These are phyloP conservation scores for Melopsittacus undulatus DNA, from an alignment of 2,797 vertebrate species.

Conservation along the genomic window DNA sequence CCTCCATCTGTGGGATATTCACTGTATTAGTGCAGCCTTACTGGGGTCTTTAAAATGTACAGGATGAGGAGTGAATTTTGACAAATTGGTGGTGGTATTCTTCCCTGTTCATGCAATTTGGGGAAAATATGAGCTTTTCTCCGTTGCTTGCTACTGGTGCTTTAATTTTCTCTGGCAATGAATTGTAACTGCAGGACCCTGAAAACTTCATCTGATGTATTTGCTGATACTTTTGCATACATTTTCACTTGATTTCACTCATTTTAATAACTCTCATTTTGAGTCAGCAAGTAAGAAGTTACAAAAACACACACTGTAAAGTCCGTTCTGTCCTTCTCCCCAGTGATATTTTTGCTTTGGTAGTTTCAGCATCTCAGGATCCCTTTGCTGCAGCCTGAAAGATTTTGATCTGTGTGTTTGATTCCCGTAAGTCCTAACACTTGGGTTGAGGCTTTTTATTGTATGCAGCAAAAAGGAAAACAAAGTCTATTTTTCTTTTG, in stretches of 20 bases:
- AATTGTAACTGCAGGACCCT: not conserved
- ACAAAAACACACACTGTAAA: fast-evolving
- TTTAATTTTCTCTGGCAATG: not conserved
- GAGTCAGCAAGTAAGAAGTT: too few species aligned
- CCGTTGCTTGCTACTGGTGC: not conserved
- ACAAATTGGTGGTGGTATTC: not conserved
- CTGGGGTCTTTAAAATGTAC: not conserved
- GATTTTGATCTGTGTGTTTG: not conserved
- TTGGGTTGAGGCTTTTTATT: not conserved
- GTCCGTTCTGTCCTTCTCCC: not conserved
- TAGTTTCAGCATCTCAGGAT: not conserved
- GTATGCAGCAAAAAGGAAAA: not conserved
- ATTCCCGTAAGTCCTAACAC: not conserved
- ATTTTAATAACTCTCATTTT: not conserved
- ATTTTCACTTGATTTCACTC: not conserved
- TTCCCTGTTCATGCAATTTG: not conserved
- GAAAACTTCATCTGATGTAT: not conserved
- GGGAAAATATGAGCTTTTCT: not conserved
- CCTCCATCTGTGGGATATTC: not conserved
- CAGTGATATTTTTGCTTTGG: not conserved
- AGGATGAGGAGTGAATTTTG: not conserved
- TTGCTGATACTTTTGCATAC: not conserved
- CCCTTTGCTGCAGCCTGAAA: not conserved
- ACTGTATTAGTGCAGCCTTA: not conserved
- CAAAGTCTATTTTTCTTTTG: not conserved